Conservation (phyloP, 2,888 invertebrate species). For the Byasa hedistus region DNA sequence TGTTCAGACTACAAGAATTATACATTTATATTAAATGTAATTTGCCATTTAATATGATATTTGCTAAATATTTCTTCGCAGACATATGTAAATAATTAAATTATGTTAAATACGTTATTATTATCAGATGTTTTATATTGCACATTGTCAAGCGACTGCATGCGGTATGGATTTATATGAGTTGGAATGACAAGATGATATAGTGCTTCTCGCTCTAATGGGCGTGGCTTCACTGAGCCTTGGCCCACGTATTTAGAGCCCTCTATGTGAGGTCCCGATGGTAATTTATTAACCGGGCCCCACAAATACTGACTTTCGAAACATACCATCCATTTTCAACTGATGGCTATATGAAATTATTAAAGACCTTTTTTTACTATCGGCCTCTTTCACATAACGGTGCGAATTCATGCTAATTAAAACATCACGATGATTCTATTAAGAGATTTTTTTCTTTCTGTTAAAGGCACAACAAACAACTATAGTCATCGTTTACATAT, state of each 20-base stretch:
- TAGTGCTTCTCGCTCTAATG: conserved; percentile 48
- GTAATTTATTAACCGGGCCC: conserved; percentile 72
- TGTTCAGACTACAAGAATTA: too few relatives aligned
- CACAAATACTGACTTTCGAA: conserved; percentile 67
- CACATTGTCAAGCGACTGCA: conserved; percentile 23
- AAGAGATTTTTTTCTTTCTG: conserved; percentile 18
- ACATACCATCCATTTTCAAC: conserved; percentile 48
- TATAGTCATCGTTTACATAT: too few relatives aligned
- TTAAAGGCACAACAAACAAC: background rate
- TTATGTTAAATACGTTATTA: conserved; percentile 8
- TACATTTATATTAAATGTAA: too few relatives aligned
- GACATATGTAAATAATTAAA: conserved; percentile 6
- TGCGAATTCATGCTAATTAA: conserved; percentile 57
- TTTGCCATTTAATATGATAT: too few relatives aligned
- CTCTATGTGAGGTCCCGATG: conserved; percentile 72
- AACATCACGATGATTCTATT: conserved; percentile 52
- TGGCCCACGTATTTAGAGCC: conserved; percentile 65
- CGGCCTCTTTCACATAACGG: conserved; percentile 31
- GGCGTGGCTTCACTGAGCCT: conserved; percentile 60
- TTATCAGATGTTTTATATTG: conserved; percentile 29
- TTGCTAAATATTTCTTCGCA: background rate
- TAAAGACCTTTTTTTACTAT: conserved; percentile 38
- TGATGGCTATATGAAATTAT: conserved; percentile 62
- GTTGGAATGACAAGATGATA: conserved; percentile 31
- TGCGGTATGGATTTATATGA: conserved; percentile 1